Evolutionary conservation across 2,888 invertebrate genomes (phyloP), one percentile per base, ranked within the genome.

Genomic region (Portevinia maculata): DNA sequence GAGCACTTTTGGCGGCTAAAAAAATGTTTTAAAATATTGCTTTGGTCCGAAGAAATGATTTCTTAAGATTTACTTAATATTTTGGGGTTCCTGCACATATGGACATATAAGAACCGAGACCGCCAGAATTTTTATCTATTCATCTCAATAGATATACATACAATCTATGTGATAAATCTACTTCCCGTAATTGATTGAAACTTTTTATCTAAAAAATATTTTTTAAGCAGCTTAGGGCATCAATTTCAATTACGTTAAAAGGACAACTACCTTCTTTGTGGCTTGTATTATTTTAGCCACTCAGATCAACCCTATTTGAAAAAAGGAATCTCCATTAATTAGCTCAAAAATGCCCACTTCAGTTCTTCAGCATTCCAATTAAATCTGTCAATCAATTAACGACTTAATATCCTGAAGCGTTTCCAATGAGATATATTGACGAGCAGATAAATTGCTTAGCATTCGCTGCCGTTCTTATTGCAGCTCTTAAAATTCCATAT

Each of bases 371-470:
- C 53, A 57, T 32, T 0, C 44, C 55, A 67, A 21, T 73, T 48
- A 67, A 83, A 71, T 19, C 67, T 44, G 83, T 78, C 83, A 83
- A 83, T 83, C 83, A 83, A 83, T 83, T 83, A 83, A 71, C 32
- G 30, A 41, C 41, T 73, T 57, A 44, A 48, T 48, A 17, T 48
- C 53, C 46, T 39, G 9, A 48, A 71, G 60, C 60, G 39, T 39
- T 60, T 46, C 55, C 53, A 53, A 65, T 21, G 30, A 55, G 44
- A 34, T 7, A 32, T 53, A 44, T n/a, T 17, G 52, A 30, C 30
- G 53, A 53, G 0, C 7, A 34, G 34, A 53, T 7, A 34, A n/a
- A 34, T 19, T 15, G 3, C 28, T 53, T 34, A 8, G 11, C 19
- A 19, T 53, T 52, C 9, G 9, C 3, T 30, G 13, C 0, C 8